These are phyloP conservation scores for Phaethon lepturus DNA, from an alignment of 2,113 vertebrate genomes.

Conservation along the genomic window DNA sequence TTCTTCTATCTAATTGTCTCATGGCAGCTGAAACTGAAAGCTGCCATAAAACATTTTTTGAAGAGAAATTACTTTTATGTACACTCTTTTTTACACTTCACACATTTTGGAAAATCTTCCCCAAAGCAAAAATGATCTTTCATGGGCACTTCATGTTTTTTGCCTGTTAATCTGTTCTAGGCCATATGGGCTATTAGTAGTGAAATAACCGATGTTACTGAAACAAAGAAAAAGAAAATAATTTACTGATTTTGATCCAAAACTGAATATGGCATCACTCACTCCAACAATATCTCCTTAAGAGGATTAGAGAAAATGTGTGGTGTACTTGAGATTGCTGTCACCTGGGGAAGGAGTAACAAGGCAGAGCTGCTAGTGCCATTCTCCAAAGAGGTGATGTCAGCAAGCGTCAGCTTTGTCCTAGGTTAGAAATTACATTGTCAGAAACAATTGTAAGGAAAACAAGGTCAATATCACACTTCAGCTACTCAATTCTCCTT, in stretches of 20 bases:
- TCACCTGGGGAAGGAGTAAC: rapidly evolving
- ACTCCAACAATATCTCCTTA: background rate
- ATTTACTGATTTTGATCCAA: background rate
- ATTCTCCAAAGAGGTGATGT: rapidly evolving
- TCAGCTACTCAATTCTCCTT: background rate
- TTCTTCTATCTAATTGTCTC: background rate
- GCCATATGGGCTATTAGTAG: background rate
- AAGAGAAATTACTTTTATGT: background rate
- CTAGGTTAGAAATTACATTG: background rate
- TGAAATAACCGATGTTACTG: background rate
- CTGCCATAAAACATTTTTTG: background rate
- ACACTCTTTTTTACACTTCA: background rate
- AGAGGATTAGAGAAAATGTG: background rate
- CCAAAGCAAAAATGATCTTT: background rate
- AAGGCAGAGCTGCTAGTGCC: background rate
- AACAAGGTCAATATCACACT: background rate
- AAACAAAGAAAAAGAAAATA: background rate
- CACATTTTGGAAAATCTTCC: background rate
- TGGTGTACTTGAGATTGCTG: background rate
- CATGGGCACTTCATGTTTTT: background rate
- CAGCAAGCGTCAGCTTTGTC: background rate
- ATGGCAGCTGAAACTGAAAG: background rate
- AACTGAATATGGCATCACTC: background rate
- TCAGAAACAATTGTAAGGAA: background rate
- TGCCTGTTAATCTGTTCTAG: background rate